Percentiles rank a stretch among this genome's conserved stretches.
Evolutionary conservation across 2,888 invertebrate genomes (phyloP).

Genomic region (Spatulosminthurus flaviceps): DNA sequence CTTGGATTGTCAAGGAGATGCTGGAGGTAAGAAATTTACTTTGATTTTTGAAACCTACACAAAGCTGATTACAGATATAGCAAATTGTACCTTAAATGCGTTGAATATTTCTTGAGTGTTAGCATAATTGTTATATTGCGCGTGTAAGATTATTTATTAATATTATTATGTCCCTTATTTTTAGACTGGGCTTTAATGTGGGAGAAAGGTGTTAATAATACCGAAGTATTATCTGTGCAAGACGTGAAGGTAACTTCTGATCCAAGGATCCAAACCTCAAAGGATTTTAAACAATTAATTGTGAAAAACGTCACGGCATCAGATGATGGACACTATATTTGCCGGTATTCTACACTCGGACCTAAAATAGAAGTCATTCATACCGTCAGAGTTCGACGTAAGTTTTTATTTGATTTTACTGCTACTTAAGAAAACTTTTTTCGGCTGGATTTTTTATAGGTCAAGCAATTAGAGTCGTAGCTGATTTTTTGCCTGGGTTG

Average conservation of each 20-base stretch:
- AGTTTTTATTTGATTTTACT: constrained; percentile 24
- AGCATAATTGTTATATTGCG: too few species aligned
- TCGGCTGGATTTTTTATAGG: too few species aligned
- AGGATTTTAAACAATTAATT: background rate
- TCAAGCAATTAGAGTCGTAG: too few species aligned
- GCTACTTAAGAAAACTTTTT: background rate
- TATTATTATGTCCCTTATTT: too few species aligned
- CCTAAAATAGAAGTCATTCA: background rate
- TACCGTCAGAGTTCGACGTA: constrained; percentile 52
- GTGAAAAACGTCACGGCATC: background rate
- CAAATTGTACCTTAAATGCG: too few species aligned
- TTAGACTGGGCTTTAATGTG: background rate
- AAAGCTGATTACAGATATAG: too few species aligned
- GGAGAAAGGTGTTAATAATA: background rate
- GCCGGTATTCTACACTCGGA: background rate
- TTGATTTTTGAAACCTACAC: too few species aligned
- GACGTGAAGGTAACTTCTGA: background rate
- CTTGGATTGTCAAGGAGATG: background rate
- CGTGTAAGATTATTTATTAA: too few species aligned
- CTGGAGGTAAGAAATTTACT: background rate
- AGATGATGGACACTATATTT: background rate
- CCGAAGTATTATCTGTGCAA: background rate
- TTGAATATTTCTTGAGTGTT: too few species aligned
- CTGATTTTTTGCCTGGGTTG: too few species aligned
- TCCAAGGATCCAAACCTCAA: background rate